A percentile compares a stretch with the other conserved stretches of the same genome.
Evolutionary conservation across 2,797 vertebrate genomes (phyloP).

Genomic region (Moxostoma hubbsi): DNA sequence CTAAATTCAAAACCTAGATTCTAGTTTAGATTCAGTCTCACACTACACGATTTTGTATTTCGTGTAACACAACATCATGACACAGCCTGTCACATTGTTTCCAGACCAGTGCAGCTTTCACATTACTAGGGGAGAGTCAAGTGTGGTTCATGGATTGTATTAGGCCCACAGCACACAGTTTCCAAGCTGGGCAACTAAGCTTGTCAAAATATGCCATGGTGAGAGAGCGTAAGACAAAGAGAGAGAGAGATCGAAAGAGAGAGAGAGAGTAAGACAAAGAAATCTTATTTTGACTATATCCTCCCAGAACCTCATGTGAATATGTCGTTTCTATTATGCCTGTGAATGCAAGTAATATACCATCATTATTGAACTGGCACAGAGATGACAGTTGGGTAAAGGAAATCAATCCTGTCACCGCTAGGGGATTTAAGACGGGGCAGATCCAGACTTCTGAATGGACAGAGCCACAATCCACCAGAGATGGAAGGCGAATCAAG

Average conservation of each 20-base stretch:
- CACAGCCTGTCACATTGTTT: constrained; percentile 42
- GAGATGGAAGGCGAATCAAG: constrained; percentile 38
- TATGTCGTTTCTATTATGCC: constrained; percentile 47
- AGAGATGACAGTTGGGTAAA: constrained; percentile 5
- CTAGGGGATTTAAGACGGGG: constrained; percentile 69
- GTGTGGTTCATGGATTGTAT: constrained; percentile 20
- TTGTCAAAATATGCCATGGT: constrained; percentile 57
- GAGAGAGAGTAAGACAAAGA: neutral
- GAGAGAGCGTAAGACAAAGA: constrained; percentile 26
- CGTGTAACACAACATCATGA: constrained; percentile 31
- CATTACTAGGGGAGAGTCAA: constrained; percentile 50
- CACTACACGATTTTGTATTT: constrained; percentile 24
- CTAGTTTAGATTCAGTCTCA: no score
- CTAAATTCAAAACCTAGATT: no score
- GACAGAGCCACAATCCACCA: neutral
- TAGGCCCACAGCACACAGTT: constrained; percentile 49
- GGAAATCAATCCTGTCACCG: constrained; percentile 68
- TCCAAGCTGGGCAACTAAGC: constrained; percentile 51
- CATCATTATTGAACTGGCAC: constrained; percentile 46
- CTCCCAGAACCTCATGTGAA: constrained; percentile 38
- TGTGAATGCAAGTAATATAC: constrained; percentile 47
- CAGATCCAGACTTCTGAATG: constrained; percentile 39
- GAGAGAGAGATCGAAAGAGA: constrained; percentile 11
- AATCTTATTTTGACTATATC: constrained; percentile 29
- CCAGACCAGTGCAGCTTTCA: constrained; percentile 54